A percentile compares a stretch with the other conserved stretches of the same genome.
phyloP scores from a whole-genome alignment of 2,888 invertebrate species.

The Polydrusus cervinus region DNA sequence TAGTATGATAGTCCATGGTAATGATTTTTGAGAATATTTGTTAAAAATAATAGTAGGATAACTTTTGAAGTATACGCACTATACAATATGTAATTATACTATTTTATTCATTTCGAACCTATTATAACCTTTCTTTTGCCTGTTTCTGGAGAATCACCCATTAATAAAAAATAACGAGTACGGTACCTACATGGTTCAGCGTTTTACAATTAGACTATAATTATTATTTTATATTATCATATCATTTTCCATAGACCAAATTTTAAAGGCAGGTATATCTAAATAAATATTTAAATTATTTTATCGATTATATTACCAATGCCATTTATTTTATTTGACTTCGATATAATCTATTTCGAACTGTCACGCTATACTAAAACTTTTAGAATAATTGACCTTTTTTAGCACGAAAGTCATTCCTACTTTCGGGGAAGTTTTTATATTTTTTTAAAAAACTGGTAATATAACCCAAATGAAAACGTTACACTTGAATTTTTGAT shows the following conservation, averaged over 20 bases:
- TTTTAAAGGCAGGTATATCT: not conserved
- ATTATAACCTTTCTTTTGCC: too few species aligned
- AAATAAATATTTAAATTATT: constrained; percentile 18
- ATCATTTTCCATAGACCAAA: not conserved
- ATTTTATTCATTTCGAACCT: too few species aligned
- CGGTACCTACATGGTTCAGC: too few species aligned
- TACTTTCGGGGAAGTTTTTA: not conserved
- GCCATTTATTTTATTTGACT: constrained; percentile 21
- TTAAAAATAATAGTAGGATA: too few species aligned
- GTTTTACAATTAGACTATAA: not conserved
- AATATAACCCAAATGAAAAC: not conserved
- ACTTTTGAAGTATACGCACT: too few species aligned
- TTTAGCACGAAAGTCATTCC: constrained; percentile 9
- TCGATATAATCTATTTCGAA: constrained; percentile 19
- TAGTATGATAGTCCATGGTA: too few species aligned
- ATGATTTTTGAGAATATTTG: too few species aligned
- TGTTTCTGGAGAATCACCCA: too few species aligned
- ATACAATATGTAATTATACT: too few species aligned
- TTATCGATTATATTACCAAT: constrained; percentile 8
- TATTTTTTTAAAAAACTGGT: constrained; percentile 1
- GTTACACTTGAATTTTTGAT: too few species aligned
- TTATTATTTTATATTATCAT: not conserved
- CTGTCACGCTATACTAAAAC: constrained; percentile 23
- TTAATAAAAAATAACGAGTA: too few species aligned
- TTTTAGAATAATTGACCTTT: constrained; percentile 21